These are phyloP conservation scores for Penaeus monodon DNA, from an alignment of 2,888 invertebrate species.

Conservation along the genomic window DNA sequence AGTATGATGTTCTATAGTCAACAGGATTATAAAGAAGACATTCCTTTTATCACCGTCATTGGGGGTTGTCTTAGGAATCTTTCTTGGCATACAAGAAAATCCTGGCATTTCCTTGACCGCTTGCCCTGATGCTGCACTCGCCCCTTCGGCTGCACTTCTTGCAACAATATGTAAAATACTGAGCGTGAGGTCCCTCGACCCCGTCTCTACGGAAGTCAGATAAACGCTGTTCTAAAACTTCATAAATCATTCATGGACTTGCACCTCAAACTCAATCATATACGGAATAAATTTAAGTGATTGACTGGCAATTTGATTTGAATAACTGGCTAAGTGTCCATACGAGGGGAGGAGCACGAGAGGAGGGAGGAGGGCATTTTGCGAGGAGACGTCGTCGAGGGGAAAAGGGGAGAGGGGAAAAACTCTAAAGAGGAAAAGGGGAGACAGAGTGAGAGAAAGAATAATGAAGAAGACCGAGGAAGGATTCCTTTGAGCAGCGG, in stretches of 20 bases:
- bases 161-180: too few species aligned
- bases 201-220: neutral
- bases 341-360: conserved; percentile 2
- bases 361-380: neutral
- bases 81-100: too few species aligned
- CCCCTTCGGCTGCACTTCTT: too few species aligned
- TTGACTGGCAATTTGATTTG: conserved; percentile 13
- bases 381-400: too few species aligned
- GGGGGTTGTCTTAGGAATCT: too few species aligned
- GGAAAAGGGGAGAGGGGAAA: too few species aligned
- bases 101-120: too few species aligned
- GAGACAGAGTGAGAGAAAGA: neutral
- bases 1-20: too few species aligned
- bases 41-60: too few species aligned
- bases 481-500: neutral
- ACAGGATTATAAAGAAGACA: too few species aligned
- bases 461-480: neutral
- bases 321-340: conserved; percentile 13
- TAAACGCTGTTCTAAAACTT: neutral
- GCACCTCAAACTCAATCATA: conserved; percentile 12
- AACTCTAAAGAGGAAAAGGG: neutral
- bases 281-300: conserved; percentile 17
- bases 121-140: too few species aligned
- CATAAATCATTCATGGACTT: conserved; percentile 20
- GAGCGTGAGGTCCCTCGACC: too few species aligned